Evolutionary conservation across 2,888 invertebrate genomes (phyloP), one percentile per base, ranked within the genome.

Genomic region (Phyllotreta striolata): DNA sequence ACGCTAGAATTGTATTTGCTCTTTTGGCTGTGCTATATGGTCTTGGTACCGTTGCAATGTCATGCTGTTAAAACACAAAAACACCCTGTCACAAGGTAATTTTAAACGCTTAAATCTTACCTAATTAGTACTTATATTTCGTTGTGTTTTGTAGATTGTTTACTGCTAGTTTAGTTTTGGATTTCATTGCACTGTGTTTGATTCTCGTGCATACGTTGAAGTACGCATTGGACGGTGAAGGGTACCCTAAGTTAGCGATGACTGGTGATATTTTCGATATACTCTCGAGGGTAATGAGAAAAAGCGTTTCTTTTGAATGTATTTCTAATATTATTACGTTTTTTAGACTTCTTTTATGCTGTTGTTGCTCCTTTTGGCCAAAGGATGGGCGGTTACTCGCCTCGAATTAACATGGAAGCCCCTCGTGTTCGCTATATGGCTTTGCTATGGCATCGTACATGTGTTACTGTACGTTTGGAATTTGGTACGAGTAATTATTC

Each of bases 351-450:
- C 95, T 5, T 96, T 98, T 79, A 96, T 98, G 93, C 84, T 98
- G 71, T 85, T 98, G 62, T 85, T 98, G 44, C 85, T 98, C 60
- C 84, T 98, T 61, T 84, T 98, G 70, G 97, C 97, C 41, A 97
- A 98, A 85, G 98, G 98, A 52, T 97, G 97, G 96, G 96, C 96
- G 4, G 94, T 98, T 37, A 96, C 96, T 7, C 86, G 94, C 71
- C 86, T 93, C 77, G 95, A 96, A 83, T 85, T 97, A 60, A 91
- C 93, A 10, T 91, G 93, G 85, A 95, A 93, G 79, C 89, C 91
- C 10, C 81, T 93, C 41, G 88, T 95, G 35, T 91, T 93, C 81
- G 89, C 91, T 40, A 90, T 96, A 71, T 98, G 98, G 97, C 86
- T 93, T 72, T 89, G 92, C 66, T 96, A 98, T 78, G 93, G 96